A percentile compares a stretch with the other conserved stretches of the same genome.
Conservation (phyloP, 2,888 invertebrate genomes). For the Augiades crinisus region DNA sequence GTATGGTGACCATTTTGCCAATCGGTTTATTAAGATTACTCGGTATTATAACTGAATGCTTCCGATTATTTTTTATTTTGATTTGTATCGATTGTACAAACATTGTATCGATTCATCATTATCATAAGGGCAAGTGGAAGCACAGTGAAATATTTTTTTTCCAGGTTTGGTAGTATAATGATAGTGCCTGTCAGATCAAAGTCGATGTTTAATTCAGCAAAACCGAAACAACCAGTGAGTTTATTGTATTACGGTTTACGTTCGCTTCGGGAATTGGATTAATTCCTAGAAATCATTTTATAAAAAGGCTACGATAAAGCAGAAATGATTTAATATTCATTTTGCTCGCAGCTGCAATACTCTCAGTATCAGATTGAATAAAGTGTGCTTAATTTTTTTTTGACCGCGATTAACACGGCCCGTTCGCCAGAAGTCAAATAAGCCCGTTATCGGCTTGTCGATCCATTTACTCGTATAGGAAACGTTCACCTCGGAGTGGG, state of each 20-base stretch:
- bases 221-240: slow-evolving; percentile 24
- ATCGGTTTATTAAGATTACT: too few relatives aligned
- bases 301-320: slow-evolving; percentile 23
- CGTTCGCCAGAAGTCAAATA: slow-evolving; percentile 1
- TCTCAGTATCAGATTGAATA: slow-evolving; percentile 13
- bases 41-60: too few relatives aligned
- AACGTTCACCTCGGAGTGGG: not conserved
- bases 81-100: too few relatives aligned
- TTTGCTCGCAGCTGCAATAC: slow-evolving; percentile 3
- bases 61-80: too few relatives aligned
- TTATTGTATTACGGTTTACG: slow-evolving; percentile 24
- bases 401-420: slow-evolving; percentile 1
- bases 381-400: slow-evolving; percentile 14
- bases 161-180: too few relatives aligned
- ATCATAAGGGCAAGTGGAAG: too few relatives aligned
- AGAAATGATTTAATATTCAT: slow-evolving; percentile 19
- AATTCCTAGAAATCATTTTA: slow-evolving; percentile 23
- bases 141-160: too few relatives aligned
- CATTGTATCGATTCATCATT: too few relatives aligned
- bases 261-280: slow-evolving; percentile 20
- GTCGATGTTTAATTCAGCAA: slow-evolving; percentile 21
- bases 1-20: too few relatives aligned
- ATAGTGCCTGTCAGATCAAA: too few relatives aligned
- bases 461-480: slow-evolving; percentile 2
- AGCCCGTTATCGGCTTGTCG: slow-evolving; percentile 33